phyloP scores from a whole-genome alignment of 2,888 invertebrate genomes.

The Cyrtodaria siliqua region DNA sequence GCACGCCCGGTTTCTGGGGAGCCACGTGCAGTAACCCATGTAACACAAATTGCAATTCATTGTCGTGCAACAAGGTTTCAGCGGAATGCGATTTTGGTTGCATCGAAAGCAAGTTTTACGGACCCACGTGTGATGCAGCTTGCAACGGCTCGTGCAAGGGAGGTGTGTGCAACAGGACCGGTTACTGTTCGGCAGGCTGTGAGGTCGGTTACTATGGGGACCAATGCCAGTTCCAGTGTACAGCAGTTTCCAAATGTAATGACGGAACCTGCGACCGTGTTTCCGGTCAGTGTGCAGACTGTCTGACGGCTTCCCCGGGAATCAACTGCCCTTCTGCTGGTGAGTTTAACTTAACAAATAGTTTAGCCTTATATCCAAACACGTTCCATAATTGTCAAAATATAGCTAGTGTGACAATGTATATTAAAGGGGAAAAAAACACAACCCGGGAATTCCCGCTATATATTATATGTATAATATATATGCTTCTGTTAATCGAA shows the following conservation, averaged over 20 bases:
- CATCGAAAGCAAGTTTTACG: constrained; percentile 25
- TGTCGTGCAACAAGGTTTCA: constrained; percentile 32
- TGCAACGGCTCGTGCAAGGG: constrained; percentile 38
- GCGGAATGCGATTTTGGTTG: constrained; percentile 45
- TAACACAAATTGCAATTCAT: constrained; percentile 30
- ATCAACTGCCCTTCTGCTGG: constrained; percentile 52
- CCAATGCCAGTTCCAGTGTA: constrained; percentile 39
- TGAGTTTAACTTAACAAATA: too few relatives aligned
- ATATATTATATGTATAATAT: too few relatives aligned
- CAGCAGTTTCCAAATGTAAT: constrained; percentile 20
- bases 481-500: too few relatives aligned
- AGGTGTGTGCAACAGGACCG: constrained; percentile 35
- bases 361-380: too few relatives aligned
- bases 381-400: too few relatives aligned
- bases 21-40: constrained; percentile 19
- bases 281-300: constrained; percentile 37
- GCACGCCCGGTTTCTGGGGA: constrained; percentile 33
- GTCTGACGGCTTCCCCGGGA: constrained; percentile 16
- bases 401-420: too few relatives aligned
- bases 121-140: constrained; percentile 18
- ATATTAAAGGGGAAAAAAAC: too few relatives aligned
- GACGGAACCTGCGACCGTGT: constrained; percentile 42
- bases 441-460: too few relatives aligned
- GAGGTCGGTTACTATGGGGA: constrained; percentile 39
- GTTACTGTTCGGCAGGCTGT: constrained; percentile 43